Evolutionary conservation across 2,797 vertebrate genomes (phyloP), one percentile per base, ranked within the genome.

Genomic region (Emydoidea blandingii): DNA sequence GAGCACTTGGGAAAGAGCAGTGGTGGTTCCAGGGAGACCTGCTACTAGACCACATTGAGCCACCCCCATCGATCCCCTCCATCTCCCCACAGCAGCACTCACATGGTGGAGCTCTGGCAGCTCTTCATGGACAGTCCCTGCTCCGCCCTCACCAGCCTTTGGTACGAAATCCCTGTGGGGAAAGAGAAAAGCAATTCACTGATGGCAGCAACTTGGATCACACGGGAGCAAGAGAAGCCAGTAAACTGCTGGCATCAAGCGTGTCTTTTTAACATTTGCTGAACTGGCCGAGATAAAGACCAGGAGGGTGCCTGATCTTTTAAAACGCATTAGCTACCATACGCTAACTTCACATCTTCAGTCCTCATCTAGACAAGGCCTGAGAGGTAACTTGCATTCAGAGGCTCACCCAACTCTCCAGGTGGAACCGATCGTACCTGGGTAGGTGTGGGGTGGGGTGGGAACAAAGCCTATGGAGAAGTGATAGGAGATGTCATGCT

Each of bases 121-220:
- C 95, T 98, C 83, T 98, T 97, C 34, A 97, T 92, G 6, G 98
- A 92, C 53, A 99, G 98, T 25, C 99, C 99, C 96, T 99, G 99
- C 95, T 99, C 99, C 1, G 99, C 98, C 96, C 99, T 99, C 96
- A 99, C 99, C 94, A 99, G 97, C 86, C 99, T 98, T 98, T 99
- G 99, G 98, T 99, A 99, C 10, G 99, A 99, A 98, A 99, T 99
- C 37, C 99, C 99, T 99, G 96, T 2, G 59, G 57, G 37, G 79
- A 91, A 81, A 80, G 25, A 91, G 53, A 18, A 78, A 56, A 86
- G 74, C 15, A 76, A 10, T 3, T 84, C 72, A 96, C 85, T 54
- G 15, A 49, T 2, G 2, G 82, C 49, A 29, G 1, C 27, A 74
- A 41, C 65, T 68, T 37, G 34, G n/a, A 74, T 11, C 74, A 49